Evolutionary conservation across 2,888 invertebrate genomes (phyloP).

Genomic region (Thereva unica): DNA sequence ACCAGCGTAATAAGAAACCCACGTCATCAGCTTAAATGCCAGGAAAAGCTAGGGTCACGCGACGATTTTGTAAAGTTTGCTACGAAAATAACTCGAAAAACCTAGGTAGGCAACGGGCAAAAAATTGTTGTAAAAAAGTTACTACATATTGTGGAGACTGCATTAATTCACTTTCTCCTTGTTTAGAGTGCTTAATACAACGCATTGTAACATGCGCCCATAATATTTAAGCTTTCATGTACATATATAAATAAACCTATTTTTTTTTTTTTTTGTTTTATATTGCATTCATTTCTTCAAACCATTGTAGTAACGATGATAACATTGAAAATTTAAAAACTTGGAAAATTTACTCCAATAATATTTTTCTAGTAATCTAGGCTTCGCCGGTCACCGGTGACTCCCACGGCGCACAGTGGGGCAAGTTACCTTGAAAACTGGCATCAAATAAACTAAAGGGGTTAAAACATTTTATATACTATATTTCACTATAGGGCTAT

Average conservation of each 20-base stretch:
- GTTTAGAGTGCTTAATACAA: conserved; percentile 34
- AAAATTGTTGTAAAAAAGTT: conserved; percentile 31
- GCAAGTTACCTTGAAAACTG: too few species aligned
- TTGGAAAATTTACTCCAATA: conserved; percentile 18
- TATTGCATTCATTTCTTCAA: conserved; percentile 27
- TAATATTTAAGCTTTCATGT: conserved; percentile 34
- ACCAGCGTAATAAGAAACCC: conserved; percentile 29
- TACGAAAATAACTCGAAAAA: conserved; percentile 31
- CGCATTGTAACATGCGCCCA: conserved; percentile 28
- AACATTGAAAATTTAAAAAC: conserved; percentile 15
- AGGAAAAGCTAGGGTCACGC: conserved; percentile 35
- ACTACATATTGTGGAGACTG: conserved; percentile 33
- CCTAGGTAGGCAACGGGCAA: conserved; percentile 32
- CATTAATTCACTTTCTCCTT: conserved; percentile 27
- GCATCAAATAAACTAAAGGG: too few species aligned
- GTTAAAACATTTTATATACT: too few species aligned
- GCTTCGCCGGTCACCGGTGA: too few species aligned
- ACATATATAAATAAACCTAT: conserved; percentile 29
- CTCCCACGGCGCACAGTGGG: conserved; percentile 24
- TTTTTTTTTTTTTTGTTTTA: conserved; percentile 23
- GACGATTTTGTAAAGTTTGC: conserved; percentile 35
- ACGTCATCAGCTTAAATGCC: conserved; percentile 35
- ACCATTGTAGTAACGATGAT: conserved; percentile 31
- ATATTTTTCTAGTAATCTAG: conserved; percentile 20
- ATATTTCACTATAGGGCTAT: too few species aligned